Conservation (phyloP, 2,113 vertebrate genomes). For the Phodopus roborovskii region DNA sequence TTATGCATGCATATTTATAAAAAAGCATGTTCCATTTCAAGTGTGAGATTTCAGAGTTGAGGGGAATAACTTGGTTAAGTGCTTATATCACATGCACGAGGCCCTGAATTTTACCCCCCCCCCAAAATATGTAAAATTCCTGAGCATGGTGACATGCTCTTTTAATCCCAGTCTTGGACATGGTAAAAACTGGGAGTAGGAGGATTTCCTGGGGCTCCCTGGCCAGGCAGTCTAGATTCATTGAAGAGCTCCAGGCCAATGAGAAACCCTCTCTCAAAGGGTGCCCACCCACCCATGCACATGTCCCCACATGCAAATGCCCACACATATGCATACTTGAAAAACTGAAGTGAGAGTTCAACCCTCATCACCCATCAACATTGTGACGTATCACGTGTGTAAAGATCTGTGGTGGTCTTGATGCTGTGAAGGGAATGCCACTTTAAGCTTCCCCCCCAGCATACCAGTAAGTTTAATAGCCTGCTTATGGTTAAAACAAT, state of each 20-base stretch:
- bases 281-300: background rate
- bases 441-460: slow-evolving; percentile 11
- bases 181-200: too few species aligned
- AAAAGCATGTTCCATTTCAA: background rate
- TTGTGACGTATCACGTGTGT: background rate
- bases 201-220: background rate
- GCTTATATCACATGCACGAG: background rate
- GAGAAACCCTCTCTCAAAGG: background rate
- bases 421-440: background rate
- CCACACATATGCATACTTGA: background rate
- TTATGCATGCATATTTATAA: background rate
- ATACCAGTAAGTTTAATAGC: slow-evolving; percentile 21
- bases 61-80: too few species aligned
- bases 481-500: slow-evolving; percentile 46
- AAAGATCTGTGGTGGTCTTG: background rate
- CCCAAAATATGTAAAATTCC: background rate
- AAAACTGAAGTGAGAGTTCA: background rate
- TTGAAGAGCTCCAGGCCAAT: background rate
- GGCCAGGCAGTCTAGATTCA: background rate
- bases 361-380: background rate
- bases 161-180: background rate
- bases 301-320: background rate
- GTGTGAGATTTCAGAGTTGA: background rate
- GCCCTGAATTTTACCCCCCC: background rate
- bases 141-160: background rate